Evolutionary conservation across 2,888 invertebrate genomes (phyloP).

Genomic region (Tipula unca): DNA sequence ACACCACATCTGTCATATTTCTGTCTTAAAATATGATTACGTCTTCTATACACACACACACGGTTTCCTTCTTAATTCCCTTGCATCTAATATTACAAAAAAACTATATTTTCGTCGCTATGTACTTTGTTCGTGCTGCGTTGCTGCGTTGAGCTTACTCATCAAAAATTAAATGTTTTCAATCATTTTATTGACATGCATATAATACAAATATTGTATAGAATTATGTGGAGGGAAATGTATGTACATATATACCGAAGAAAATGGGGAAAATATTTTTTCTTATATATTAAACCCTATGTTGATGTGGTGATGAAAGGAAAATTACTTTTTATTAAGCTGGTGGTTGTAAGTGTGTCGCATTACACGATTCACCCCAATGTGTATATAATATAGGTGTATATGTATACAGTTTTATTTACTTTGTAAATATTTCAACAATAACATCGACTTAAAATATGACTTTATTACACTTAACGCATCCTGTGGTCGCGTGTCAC

Average conservation of each 20-base stretch:
- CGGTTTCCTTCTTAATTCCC: background rate
- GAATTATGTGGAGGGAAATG: background rate
- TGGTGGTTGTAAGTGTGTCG: background rate
- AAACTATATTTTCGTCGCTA: background rate
- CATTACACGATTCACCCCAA: background rate
- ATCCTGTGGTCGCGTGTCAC: background rate
- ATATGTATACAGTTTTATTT: background rate
- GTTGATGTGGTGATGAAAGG: background rate
- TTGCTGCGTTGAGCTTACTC: background rate
- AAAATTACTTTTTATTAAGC: background rate
- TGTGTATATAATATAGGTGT: background rate
- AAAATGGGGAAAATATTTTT: background rate
- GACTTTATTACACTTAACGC: background rate
- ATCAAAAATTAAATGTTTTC: constrained; percentile 14
- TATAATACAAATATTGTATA: background rate
- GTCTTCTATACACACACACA: background rate
- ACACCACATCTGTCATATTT: background rate
- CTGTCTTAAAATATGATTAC: background rate
- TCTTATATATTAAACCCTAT: background rate
- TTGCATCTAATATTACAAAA: background rate
- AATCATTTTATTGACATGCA: background rate
- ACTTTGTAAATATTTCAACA: background rate
- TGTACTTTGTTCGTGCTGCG: background rate
- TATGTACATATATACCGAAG: no score
- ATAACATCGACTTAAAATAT: background rate